Base-by-base conservation (phyloP, 2,113 vertebrate species). In the Salvelinus sp. region DNA sequence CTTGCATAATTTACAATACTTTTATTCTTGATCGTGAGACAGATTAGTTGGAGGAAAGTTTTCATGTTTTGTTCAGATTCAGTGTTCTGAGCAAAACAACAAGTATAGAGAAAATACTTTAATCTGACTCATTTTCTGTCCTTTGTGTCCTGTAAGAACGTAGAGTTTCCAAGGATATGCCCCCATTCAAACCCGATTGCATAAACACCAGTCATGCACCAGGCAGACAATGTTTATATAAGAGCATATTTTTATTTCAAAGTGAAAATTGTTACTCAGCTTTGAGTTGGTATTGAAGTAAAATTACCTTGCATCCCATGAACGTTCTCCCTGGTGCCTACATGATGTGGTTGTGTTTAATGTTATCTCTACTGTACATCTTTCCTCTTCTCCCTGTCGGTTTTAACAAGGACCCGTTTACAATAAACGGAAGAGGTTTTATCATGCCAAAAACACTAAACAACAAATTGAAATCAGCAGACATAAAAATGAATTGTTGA, bases 171-270 rank as follows among this genome's bases (percentile, higher is more conserved):
- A 74, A 58, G 65, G 73, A 85, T 25, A 54, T 65, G 70, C 20
- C 27, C 73, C 27, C 5, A 50, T 78, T 71, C 25, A 74, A 70
- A 3, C 22, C 65, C 22, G 70, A 28, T 77, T 85, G 77, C 71
- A 75, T 77, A 73, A 77, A 74, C 70, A 72, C 54, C 54, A 71
- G 38, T 69, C 38, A 58, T 62, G 72, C 64, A 76, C 6, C 74
- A 57, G 84, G 81, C 66, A 70, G 65, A 82, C 50, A 54, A 4
- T 27, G 23, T 83, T 83, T 76, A 80, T 73, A 64, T 74, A 73
- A 76, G 65, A 0, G 6, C 73, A 79, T 75, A 86, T 84, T 44
- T 44, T 44, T 44, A 44, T 44, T 76, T 88, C 78, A 84, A 76
- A 80, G 30, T 38, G 67, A 82, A 82, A 77, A 58, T 25, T 57